Evolutionary conservation across 2,888 invertebrate species (phyloP).

Genomic region (Galeopsomyia nigrocyanea): DNA sequence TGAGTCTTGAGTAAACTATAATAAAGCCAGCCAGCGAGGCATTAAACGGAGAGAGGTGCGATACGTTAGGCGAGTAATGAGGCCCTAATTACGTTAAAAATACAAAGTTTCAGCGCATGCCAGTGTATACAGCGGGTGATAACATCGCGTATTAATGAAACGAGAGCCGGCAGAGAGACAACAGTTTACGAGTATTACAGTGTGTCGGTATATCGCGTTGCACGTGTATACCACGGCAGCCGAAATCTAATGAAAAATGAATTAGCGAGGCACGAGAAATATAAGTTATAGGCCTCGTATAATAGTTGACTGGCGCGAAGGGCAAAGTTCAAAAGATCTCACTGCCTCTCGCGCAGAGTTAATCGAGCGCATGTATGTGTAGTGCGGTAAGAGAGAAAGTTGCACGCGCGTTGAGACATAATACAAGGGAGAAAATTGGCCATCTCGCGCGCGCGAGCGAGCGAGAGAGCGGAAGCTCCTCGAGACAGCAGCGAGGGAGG

Average conservation of each 20-base stretch:
- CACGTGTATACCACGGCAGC: not conserved
- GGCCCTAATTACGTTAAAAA: too few species aligned
- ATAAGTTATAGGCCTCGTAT: slow-evolving; percentile 2
- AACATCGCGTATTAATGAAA: too few species aligned
- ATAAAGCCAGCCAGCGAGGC: too few species aligned
- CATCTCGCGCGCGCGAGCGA: slow-evolving; percentile 14
- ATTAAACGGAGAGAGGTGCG: too few species aligned
- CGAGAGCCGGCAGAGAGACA: too few species aligned
- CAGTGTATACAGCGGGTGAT: too few species aligned
- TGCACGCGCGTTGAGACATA: slow-evolving; percentile 14
- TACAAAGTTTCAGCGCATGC: too few species aligned
- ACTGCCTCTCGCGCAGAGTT: slow-evolving; percentile 21
- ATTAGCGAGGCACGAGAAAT: not conserved
- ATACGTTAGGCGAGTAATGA: too few species aligned
- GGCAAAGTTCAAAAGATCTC: slow-evolving; percentile 37
- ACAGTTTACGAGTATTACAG: too few species aligned
- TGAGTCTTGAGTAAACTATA: too few species aligned
- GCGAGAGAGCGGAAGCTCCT: not conserved
- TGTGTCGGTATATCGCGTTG: not conserved
- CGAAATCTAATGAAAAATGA: slow-evolving; percentile 30
- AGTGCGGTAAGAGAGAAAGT: slow-evolving; percentile 8
- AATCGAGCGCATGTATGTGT: slow-evolving; percentile 32
- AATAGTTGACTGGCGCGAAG: slow-evolving; percentile 1
- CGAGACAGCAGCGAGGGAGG: not conserved
- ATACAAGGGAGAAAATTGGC: slow-evolving; percentile 37